Evolutionary conservation across 2,113 vertebrate genomes (phyloP).

Genomic region (Chrysochloris asiatica): DNA sequence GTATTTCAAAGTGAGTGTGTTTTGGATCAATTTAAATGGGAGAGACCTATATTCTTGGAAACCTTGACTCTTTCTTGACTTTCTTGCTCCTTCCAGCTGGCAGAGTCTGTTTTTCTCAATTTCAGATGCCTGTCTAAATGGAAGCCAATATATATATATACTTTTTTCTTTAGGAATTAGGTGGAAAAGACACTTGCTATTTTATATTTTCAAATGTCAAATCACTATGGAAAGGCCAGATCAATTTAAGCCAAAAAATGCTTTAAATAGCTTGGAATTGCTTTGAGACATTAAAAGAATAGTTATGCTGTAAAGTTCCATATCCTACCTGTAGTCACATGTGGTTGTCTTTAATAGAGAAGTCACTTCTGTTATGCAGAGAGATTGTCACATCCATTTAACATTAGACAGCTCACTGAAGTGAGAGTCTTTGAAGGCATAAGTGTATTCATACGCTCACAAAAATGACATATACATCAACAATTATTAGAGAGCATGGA

Average conservation of each 20-base stretch:
- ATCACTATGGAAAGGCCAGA: constrained; percentile 24
- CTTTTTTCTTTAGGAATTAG: constrained; percentile 57
- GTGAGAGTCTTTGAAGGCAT: constrained; percentile 53
- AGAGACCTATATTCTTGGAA: constrained; percentile 49
- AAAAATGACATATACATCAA: constrained; percentile 51
- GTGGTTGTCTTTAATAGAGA: constrained; percentile 63
- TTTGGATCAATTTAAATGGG: constrained; percentile 69
- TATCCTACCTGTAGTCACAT: not conserved
- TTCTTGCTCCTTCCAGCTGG: constrained; percentile 60
- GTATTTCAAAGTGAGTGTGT: constrained; percentile 41
- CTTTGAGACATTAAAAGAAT: not conserved
- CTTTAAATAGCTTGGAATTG: constrained; percentile 21
- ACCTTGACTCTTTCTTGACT: constrained; percentile 40
- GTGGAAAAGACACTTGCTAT: constrained; percentile 57
- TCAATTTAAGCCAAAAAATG: constrained; percentile 25
- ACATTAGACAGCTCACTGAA: constrained; percentile 20
- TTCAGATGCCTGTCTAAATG: constrained; percentile 56
- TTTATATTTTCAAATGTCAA: constrained; percentile 54
- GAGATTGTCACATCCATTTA: constrained; percentile 37
- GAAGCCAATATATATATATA: constrained; percentile 5
- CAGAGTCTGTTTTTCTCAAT: constrained; percentile 36
- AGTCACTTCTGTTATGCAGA: constrained; percentile 18
- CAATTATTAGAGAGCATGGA: constrained; percentile 46
- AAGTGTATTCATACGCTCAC: constrained; percentile 39
- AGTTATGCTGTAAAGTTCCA: constrained; percentile 33